These are phyloP conservation scores for Leptopilina drosophilae DNA, from an alignment of 2,888 invertebrate species.

Conservation along the genomic window DNA sequence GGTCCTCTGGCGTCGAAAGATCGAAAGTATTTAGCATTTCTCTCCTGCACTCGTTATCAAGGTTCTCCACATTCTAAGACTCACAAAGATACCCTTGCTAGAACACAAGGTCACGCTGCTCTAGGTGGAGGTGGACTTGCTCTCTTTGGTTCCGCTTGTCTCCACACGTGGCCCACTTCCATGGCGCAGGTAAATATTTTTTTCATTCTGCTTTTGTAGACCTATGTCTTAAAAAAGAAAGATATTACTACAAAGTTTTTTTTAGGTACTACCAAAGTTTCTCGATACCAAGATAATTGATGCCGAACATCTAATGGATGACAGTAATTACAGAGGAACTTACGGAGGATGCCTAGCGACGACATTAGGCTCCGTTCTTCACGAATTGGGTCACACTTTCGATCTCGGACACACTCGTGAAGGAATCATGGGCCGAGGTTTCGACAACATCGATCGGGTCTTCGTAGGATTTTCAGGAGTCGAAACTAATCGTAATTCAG, in stretches of 20 bases:
- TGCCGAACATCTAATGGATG: conserved; percentile 88
- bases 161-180: conserved; percentile 92
- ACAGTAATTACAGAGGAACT: conserved; percentile 93
- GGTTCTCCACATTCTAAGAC: conserved; percentile 82
- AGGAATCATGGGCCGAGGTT: conserved; percentile 96
- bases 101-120: conserved; percentile 91
- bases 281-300: conserved; percentile 83
- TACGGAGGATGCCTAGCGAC: conserved; percentile 93
- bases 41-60: conserved; percentile 90
- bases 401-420: conserved; percentile 93
- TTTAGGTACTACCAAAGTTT: conserved; percentile 80
- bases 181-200: conserved; percentile 78
- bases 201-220: no score
- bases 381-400: conserved; percentile 96
- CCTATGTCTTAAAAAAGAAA: no score
- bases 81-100: conserved; percentile 83
- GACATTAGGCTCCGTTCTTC: conserved; percentile 93
- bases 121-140: conserved; percentile 95
- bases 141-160: conserved; percentile 91
- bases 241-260: neutral
- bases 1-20: conserved; percentile 77
- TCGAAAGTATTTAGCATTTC: conserved; percentile 92
- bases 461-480: conserved; percentile 83
- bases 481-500: conserved; percentile 81
- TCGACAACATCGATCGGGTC: conserved; percentile 88